Conservation (phyloP, 2,888 invertebrate genomes). For the Sarcophaga carnaria region DNA sequence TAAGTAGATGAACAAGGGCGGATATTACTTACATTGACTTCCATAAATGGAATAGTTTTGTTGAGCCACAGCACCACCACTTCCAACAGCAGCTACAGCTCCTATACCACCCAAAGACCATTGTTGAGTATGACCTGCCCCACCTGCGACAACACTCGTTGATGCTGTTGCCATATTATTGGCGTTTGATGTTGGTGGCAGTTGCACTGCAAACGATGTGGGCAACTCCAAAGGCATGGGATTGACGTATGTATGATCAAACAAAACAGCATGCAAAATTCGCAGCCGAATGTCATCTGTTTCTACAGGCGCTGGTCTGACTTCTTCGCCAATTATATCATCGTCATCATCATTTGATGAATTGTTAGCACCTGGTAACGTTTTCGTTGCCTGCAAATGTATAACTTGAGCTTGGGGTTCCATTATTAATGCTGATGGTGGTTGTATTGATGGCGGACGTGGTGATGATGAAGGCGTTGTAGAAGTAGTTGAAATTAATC, state of each 20-base stretch:
- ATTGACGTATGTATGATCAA: conserved; percentile 81
- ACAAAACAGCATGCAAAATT: conserved; percentile 79
- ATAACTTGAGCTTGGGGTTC: conserved; percentile 68
- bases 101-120: conserved; percentile 79
- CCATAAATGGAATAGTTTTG: conserved; percentile 53
- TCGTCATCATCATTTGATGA: conserved; percentile 76
- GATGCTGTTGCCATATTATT: conserved; percentile 24
- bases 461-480: conserved; percentile 19
- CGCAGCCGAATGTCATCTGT: conserved; percentile 79
- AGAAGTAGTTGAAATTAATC: conserved; percentile 44
- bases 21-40: conserved; percentile 66
- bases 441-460: conserved; percentile 59
- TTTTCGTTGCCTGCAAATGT: conserved; percentile 69
- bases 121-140: conserved; percentile 70
- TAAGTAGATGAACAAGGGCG: too few relatives aligned
- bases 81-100: conserved; percentile 70
- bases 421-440: conserved; percentile 55
- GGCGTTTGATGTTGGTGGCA: conserved; percentile 26
- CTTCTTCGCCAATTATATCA: conserved; percentile 81
- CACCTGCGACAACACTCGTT: neutral
- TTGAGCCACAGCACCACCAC: conserved; percentile 17
- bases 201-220: conserved; percentile 67
- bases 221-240: conserved; percentile 74
- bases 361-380: conserved; percentile 66
- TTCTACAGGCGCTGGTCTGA: conserved; percentile 79